Percentiles rank a stretch among this genome's conserved stretches.
Evolutionary conservation across 1,140 invertebrate species (phyloP).

Genomic region (Hypsibius dujardini): DNA sequence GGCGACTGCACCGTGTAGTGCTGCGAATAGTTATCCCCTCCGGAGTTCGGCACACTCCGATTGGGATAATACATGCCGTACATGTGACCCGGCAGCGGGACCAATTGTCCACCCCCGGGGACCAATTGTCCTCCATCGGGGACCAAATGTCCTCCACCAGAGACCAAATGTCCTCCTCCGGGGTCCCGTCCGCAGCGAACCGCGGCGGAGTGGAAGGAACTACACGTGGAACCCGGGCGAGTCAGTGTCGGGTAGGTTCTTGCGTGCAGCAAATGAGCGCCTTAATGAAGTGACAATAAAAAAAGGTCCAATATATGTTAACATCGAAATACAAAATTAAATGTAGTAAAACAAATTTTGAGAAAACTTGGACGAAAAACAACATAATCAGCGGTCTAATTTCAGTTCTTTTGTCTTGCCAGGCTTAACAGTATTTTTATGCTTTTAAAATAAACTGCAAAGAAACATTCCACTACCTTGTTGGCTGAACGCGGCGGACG

Average conservation of each 20-base stretch:
- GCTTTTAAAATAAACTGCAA: neutral
- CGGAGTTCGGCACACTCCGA: neutral
- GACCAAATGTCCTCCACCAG: too few species aligned
- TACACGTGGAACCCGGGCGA: too few species aligned
- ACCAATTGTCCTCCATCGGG: too few species aligned
- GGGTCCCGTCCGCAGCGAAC: too few species aligned
- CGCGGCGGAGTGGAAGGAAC: too few species aligned
- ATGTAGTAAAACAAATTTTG: neutral
- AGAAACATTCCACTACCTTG: neutral
- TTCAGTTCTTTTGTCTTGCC: neutral
- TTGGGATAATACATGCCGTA: neutral
- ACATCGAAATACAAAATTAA: too few species aligned
- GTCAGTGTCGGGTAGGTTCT: too few species aligned
- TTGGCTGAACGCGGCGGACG: neutral
- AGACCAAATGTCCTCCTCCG: too few species aligned
- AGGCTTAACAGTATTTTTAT: neutral
- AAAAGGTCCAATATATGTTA: too few species aligned
- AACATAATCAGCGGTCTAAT: neutral
- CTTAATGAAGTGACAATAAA: too few species aligned
- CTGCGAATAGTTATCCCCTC: neutral
- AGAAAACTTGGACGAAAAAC: neutral
- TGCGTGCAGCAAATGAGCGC: too few species aligned
- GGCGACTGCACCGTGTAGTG: slow-evolving; percentile 8
- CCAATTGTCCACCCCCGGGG: neutral
- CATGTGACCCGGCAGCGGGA: neutral